Conservation (phyloP, 2,888 invertebrate genomes). For the Ischnura elegans region DNA sequence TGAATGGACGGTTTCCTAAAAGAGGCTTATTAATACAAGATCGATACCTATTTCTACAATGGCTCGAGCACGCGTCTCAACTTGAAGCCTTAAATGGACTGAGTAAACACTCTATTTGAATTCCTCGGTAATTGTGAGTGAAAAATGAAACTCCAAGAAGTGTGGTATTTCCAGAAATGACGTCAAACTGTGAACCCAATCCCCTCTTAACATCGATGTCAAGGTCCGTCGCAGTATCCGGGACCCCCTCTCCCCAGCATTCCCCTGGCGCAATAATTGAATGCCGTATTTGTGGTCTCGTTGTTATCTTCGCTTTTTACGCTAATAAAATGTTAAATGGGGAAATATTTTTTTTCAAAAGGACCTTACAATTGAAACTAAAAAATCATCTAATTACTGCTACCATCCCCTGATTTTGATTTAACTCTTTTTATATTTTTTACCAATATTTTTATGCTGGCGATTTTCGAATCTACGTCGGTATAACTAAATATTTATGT, state of each 20-base stretch:
- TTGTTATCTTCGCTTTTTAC: background rate
- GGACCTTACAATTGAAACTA: too few species aligned
- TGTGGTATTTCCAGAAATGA: background rate
- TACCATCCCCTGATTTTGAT: too few species aligned
- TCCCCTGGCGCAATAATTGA: background rate
- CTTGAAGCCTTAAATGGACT: background rate
- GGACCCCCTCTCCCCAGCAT: background rate
- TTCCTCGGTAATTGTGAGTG: background rate
- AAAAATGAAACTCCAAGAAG: background rate
- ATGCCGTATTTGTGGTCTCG: background rate
- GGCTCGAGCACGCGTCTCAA: background rate
- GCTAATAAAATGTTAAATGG: background rate
- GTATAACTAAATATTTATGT: too few species aligned
- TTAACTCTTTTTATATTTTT: too few species aligned
- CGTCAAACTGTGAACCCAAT: background rate
- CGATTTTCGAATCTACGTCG: too few species aligned
- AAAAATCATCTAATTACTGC: too few species aligned
- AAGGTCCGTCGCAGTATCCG: slow-evolving; percentile 31
- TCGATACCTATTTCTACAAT: background rate
- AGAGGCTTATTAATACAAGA: background rate
- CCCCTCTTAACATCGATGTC: background rate
- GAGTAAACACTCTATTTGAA: background rate
- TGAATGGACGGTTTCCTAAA: background rate
- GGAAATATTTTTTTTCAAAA: too few species aligned
- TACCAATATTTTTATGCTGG: too few species aligned